Evolutionary conservation across 2,888 invertebrate species (phyloP).

Genomic region (Bruchidius siliquastri): DNA sequence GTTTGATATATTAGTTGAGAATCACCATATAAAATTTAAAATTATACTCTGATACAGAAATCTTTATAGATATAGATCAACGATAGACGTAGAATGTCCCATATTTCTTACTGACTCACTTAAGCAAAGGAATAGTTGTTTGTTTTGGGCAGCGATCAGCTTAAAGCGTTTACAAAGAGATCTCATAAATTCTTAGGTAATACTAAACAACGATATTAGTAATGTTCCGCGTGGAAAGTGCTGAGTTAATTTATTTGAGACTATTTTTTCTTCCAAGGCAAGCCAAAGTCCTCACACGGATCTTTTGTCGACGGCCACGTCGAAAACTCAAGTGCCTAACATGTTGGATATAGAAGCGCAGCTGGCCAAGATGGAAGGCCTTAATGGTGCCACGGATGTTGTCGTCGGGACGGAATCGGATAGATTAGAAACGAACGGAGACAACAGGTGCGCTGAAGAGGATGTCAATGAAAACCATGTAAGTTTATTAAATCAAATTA

Average conservation of each 20-base stretch:
- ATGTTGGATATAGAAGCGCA: conserved; percentile 66
- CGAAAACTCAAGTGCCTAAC: conserved; percentile 48
- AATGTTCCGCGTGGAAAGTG: too few relatives aligned
- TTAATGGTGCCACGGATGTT: conserved; percentile 36
- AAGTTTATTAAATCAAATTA: background rate
- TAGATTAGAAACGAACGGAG: background rate
- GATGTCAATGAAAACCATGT: conserved; percentile 10
- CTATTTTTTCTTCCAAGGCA: conserved; percentile 60
- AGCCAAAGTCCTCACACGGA: conserved; percentile 63
- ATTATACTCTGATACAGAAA: too few relatives aligned
- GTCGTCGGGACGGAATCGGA: conserved; percentile 13
- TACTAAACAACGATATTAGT: background rate
- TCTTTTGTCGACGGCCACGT: conserved; percentile 25
- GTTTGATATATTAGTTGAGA: too few relatives aligned
- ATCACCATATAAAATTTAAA: too few relatives aligned
- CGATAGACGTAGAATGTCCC: too few relatives aligned
- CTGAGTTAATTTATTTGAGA: too few relatives aligned
- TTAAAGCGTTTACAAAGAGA: too few relatives aligned
- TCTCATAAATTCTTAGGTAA: too few relatives aligned
- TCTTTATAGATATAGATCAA: too few relatives aligned
- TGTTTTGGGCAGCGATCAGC: too few relatives aligned
- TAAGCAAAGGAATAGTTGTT: too few relatives aligned
- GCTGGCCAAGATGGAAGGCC: conserved; percentile 63
- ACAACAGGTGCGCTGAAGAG: conserved; percentile 7
- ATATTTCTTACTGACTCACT: too few relatives aligned